Percentiles rank a stretch among this genome's conserved stretches.
Evolutionary conservation across 2,113 vertebrate species (phyloP).

Genomic region (Oxyruncus cristatus): DNA sequence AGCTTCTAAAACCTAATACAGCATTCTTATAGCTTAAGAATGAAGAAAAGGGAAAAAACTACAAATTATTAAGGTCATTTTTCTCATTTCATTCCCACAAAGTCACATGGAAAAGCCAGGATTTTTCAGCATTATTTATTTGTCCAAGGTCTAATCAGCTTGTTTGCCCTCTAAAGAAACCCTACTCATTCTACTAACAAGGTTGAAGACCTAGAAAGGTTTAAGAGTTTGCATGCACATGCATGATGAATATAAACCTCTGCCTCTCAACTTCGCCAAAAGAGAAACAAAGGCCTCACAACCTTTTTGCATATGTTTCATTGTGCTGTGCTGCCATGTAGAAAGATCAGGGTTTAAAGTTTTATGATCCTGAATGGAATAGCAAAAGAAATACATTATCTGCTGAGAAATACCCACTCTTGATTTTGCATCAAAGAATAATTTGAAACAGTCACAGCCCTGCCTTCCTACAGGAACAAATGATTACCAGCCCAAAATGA

Average conservation of each 20-base stretch:
- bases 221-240: background rate
- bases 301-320: background rate
- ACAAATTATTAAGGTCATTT: background rate
- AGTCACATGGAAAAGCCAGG: background rate
- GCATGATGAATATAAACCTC: background rate
- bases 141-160: background rate
- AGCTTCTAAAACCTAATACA: background rate
- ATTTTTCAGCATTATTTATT: background rate
- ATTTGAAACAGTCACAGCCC: background rate
- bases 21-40: background rate
- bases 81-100: background rate
- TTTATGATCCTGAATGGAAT: background rate
- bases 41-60: background rate
- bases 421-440: background rate
- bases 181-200: background rate
- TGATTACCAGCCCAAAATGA: background rate
- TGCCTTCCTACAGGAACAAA: slow-evolving; percentile 9
- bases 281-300: background rate
- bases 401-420: slow-evolving; percentile 6
- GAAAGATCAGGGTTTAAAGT: background rate
- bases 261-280: background rate
- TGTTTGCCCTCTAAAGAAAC: background rate
- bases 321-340: background rate
- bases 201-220: background rate
- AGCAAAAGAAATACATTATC: background rate